Base-by-base conservation (phyloP, 1,140 invertebrate genomes). In the Drosophila teissieri region DNA sequence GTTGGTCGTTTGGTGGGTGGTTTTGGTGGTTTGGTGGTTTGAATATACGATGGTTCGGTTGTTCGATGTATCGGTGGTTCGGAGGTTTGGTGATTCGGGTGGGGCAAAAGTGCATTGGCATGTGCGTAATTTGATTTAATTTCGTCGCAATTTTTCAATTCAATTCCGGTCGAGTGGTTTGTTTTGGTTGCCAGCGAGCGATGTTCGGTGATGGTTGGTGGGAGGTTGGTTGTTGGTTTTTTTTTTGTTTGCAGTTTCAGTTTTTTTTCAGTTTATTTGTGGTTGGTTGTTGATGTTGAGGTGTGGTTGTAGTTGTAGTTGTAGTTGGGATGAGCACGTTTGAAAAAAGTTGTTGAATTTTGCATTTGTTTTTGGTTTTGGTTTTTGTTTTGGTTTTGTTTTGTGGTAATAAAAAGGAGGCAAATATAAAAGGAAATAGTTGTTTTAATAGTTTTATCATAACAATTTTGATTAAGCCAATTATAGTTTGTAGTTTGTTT, bases 401-500 rank as follows among this genome's bases (percentile, higher is more conserved):
- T 72, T 70, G 65, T 84, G 74, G 57, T 80, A 83, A 83, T 88
- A 86, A 86, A 82, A 86, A 82, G 56, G 79, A 88, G 83, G 83
- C 79, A 83, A 88, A 79, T 86, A 88, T 78, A 82, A 89, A 88
- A 89, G 77, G 65, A 89, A 89, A 89, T 89, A 89, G 80, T 84
- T 89, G 84, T 89, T 89, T 88, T 89, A 89, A 89, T 89, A 89
- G 84, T 89, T 89, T 84, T 89, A 89, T 89, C 84, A 89, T 88
- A 84, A 74, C 56, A 73, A 83, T 89, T 89, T 78, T 55, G 56
- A 40, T 68, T 61, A 48, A 60, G 85, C 85, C 85, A 83, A 84
- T 78, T 89, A 73, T 19, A 40, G 46, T 75, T 63, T 54, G 44
- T 75, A 44, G 36, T 45, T 45, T 42, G n/a, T 51, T 51, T 17